These are phyloP conservation scores for Drosophila paulistorum DNA, from an alignment of 1,140 invertebrate genomes.

Conservation along the genomic window DNA sequence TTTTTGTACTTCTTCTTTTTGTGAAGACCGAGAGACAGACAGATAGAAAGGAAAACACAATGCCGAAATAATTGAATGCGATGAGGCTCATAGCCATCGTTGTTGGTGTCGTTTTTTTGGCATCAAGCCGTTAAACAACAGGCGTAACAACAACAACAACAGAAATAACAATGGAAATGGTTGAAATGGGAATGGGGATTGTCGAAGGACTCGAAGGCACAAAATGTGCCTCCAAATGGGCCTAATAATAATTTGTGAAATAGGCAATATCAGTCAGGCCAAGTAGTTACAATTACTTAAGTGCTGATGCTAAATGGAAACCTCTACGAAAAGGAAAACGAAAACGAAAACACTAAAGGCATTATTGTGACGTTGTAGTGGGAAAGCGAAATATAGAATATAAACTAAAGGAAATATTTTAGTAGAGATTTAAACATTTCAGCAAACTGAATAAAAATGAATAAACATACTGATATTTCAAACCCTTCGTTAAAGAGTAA, in stretches of 20 bases:
- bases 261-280: conserved; percentile 78
- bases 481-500: too few relatives aligned
- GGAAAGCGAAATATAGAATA: background rate
- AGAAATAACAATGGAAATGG: conserved; percentile 38
- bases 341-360: background rate
- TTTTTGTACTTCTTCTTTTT: background rate
- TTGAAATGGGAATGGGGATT: conserved; percentile 14
- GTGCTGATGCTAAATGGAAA: conserved; percentile 61
- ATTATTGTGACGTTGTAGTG: background rate
- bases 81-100: conserved; percentile 75
- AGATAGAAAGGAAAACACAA: conserved; percentile 56
- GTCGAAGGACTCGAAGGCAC: conserved; percentile 20
- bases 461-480: too few relatives aligned
- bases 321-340: conserved; percentile 24
- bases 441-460: too few relatives aligned
- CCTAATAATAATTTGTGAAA: conserved; percentile 80
- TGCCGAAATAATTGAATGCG: conserved; percentile 81
- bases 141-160: conserved; percentile 55
- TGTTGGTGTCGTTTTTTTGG: conserved; percentile 59
- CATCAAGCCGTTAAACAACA: conserved; percentile 81
- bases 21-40: conserved; percentile 30
- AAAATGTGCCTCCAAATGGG: conserved; percentile 75
- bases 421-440: too few relatives aligned
- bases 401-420: background rate
- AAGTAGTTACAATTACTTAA: conserved; percentile 81